Evolutionary conservation across 2,797 vertebrate species (phyloP), one percentile per base, ranked within the genome.

Genomic region (Danio aesculapii): DNA sequence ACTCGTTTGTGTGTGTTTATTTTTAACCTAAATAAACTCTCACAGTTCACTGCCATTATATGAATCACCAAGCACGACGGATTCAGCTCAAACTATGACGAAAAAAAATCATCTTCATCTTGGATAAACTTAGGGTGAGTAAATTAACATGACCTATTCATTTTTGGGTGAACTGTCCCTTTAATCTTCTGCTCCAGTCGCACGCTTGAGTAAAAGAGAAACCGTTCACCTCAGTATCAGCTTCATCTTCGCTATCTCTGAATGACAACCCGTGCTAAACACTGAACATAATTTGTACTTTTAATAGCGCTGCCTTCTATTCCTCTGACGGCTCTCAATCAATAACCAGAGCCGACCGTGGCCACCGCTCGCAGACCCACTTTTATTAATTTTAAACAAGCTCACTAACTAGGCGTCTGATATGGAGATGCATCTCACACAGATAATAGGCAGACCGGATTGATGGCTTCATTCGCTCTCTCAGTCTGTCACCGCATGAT

Each of bases 321-420:
- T 94, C 91, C 90, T 91, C 90, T 94, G 94, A 95, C 93, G 91
- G 88, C 90, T 90, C 90, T 94, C 94, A 94, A 95, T 95, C 94
- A 94, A 95, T 95, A 95, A 94, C 91, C 88, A 46, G 86, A 90
- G 86, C 90, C 89, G 91, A 91, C 91, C 84, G 87, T 88, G 89
- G 88, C 86, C 89, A 89, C 90, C 79, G 88, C 86, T 88, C 86
- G 88, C 89, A 84, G 79, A 86, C 86, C 89, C 30, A 88, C 84
- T 92, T 94, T 94, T 95, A 95, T 95, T 95, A 92, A 95, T 95
- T 95, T 94, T 92, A 90, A 93, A 94, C 92, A 93, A 92, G 90
- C 91, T 85, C 92, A 92, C 94, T 95, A 95, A 95, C 94, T 95
- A 95, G 93, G 90, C 90, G 86, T 87, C 92, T 91, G 88, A 89